A percentile compares a stretch with the other conserved stretches of the same genome.
Evolutionary conservation across 2,888 invertebrate species (phyloP).

Genomic region (Tetragonisca angustula): DNA sequence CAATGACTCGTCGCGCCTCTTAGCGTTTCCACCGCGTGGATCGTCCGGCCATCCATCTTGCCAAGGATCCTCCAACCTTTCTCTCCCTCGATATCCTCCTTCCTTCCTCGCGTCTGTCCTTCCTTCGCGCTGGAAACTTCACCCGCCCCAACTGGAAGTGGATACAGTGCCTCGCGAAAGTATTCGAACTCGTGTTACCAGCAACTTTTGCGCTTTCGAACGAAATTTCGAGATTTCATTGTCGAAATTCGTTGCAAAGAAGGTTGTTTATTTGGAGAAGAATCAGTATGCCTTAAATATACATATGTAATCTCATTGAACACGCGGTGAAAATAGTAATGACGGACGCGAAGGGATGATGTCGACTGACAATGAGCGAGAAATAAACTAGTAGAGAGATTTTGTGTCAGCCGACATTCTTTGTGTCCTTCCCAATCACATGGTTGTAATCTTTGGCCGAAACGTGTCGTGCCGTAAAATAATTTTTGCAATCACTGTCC

Average conservation of each 20-base stretch:
- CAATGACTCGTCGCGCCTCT: constrained; percentile 83
- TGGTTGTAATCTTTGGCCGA: too few relatives aligned
- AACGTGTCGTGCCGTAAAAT: too few relatives aligned
- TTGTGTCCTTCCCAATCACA: too few relatives aligned
- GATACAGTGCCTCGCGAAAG: constrained; percentile 9
- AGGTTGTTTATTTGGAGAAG: too few relatives aligned
- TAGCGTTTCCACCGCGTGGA: constrained; percentile 78
- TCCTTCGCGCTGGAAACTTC: constrained; percentile 36
- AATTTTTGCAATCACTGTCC: too few relatives aligned
- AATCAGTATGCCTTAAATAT: too few relatives aligned
- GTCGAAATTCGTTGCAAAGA: not conserved
- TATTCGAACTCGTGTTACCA: not conserved
- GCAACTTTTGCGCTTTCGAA: not conserved
- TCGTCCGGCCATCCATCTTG: constrained; percentile 80
- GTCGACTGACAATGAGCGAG: too few relatives aligned
- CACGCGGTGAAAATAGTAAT: too few relatives aligned
- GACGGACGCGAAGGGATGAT: too few relatives aligned
- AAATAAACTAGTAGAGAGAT: too few relatives aligned
- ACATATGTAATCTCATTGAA: too few relatives aligned
- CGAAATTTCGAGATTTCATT: not conserved
- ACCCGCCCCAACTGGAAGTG: constrained; percentile 29
- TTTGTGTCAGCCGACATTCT: too few relatives aligned
- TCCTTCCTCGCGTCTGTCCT: constrained; percentile 33
- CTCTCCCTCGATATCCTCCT: constrained; percentile 53
- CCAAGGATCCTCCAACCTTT: constrained; percentile 62